Conservation (phyloP, 2,888 invertebrate species). For the Drosophila ezoana region DNA sequence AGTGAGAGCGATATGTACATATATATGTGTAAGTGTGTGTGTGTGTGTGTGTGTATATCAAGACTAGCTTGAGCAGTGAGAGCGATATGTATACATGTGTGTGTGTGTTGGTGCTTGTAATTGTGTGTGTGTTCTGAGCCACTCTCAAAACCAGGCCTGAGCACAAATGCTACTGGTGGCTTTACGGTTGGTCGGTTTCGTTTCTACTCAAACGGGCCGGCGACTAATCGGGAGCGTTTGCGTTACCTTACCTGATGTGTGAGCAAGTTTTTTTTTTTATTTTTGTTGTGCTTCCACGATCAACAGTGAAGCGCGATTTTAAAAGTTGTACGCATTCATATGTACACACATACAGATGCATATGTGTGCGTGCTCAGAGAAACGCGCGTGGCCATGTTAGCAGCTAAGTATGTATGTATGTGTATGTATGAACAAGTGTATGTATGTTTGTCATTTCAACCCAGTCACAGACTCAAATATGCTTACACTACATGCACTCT, state of each 20-base stretch:
- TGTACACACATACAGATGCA: not conserved
- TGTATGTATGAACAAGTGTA: not conserved
- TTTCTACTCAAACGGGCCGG: constrained; percentile 63
- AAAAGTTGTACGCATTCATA: not conserved
- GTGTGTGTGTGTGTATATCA: not conserved
- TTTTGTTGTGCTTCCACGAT: constrained; percentile 34
- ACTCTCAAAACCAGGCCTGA: constrained; percentile 63
- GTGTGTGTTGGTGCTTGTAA: constrained; percentile 10
- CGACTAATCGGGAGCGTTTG: constrained; percentile 64
- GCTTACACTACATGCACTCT: not conserved
- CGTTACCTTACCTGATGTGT: constrained; percentile 26
- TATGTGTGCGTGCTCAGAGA: constrained; percentile 3
- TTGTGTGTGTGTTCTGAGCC: constrained; percentile 41
- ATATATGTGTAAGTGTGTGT: too few species aligned
- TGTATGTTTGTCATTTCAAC: constrained; percentile 2
- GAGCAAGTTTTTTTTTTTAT: constrained; percentile 19
- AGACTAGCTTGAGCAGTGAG: not conserved
- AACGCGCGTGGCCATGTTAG: constrained; percentile 10
- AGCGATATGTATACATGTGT: not conserved
- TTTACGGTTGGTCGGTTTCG: constrained; percentile 72
- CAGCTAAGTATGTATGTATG: not conserved
- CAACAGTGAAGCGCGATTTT: constrained; percentile 40
- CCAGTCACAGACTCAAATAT: not conserved
- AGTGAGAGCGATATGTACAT: not conserved
- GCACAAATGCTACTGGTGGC: constrained; percentile 23